Evolutionary conservation across 2,888 invertebrate species (phyloP), one percentile per base, ranked within the genome.

Genomic region (Eupithecia tripunctaria): DNA sequence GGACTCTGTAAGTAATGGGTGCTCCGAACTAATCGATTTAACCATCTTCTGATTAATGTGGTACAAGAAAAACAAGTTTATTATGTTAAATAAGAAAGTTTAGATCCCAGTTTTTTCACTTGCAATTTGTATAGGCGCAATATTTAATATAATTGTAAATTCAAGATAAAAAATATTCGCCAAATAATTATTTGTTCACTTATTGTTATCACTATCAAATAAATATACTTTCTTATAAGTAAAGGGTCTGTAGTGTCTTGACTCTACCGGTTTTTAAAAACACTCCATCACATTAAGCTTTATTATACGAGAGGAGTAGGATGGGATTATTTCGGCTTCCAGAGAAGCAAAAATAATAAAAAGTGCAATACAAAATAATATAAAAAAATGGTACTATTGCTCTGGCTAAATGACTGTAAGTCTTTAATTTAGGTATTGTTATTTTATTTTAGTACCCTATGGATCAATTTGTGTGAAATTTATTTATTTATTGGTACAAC

Each of bases 11-110:
- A 69, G 63, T 68, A 62, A 68, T 68, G 56, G 38, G 21, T 68
- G 41, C 68, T 60, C 38, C 27, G 56, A 64, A 51, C 51, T 70
- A 65, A 65, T 70, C 64, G 62, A 69, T 68, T 68, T 47, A 64
- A 64, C 64, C 64, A 64, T 64, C 64, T 38, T 64, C 64, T 64
- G 64, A 38, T 64, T 41, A 36, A 64, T 64, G 38, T 38, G 64
- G 1, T 63, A 63, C 36, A 12, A 36, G 64, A 38, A 38, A 64
- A 64, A 38, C 64, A 38, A 64, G 64, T 64, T 64, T 64, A 60
- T 41, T 21, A 64, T 64, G 38, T 21, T 56, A 56, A 56, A 14
- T 56, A 56, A 12, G 56, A 56, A 56, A 56, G 56, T 56, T 56
- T 56, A 12, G 25, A 8, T 29, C 18, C 60, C 8, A 60, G 15